A percentile compares a stretch with the other conserved stretches of the same genome.
These are phyloP conservation scores for Lepisosteus osseus DNA, from an alignment of 2,113 vertebrate species.

Conservation along the genomic window DNA sequence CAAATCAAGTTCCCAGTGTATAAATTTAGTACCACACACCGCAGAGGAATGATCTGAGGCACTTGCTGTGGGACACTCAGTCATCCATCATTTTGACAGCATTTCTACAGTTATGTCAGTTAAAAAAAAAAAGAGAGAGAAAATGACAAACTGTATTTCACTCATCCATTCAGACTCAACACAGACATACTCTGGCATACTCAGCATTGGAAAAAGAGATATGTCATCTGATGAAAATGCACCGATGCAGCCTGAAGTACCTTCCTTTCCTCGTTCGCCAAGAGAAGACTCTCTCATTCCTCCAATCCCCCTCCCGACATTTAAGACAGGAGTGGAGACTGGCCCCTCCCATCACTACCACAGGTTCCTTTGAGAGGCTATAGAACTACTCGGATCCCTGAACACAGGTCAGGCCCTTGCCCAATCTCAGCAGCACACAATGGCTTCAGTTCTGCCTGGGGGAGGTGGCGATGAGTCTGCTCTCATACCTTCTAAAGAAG, in stretches of 20 bases:
- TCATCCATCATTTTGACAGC: slow-evolving; percentile 54
- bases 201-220: neutral
- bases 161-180: neutral
- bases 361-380: no score
- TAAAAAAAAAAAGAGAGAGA: neutral
- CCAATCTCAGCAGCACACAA: no score
- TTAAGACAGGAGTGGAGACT: no score
- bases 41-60: slow-evolving; percentile 54
- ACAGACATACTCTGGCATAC: neutral
- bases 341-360: no score
- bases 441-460: no score
- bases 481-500: no score
- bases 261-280: no score
- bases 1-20: slow-evolving; percentile 87
- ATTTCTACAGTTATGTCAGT: slow-evolving; percentile 24
- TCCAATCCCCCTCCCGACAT: no score
- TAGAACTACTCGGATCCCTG: no score
- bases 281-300: no score
- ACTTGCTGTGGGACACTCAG: slow-evolving; percentile 45
- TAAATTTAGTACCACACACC: slow-evolving; percentile 76
- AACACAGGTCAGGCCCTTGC: no score
- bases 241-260: neutral
- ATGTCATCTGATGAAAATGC: neutral
- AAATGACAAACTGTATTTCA: neutral
- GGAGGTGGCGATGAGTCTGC: no score